Percentiles rank a stretch among this genome's conserved stretches.
Evolutionary conservation across 2,113 vertebrate genomes (phyloP).

Genomic region (Bothrops jararaca): DNA sequence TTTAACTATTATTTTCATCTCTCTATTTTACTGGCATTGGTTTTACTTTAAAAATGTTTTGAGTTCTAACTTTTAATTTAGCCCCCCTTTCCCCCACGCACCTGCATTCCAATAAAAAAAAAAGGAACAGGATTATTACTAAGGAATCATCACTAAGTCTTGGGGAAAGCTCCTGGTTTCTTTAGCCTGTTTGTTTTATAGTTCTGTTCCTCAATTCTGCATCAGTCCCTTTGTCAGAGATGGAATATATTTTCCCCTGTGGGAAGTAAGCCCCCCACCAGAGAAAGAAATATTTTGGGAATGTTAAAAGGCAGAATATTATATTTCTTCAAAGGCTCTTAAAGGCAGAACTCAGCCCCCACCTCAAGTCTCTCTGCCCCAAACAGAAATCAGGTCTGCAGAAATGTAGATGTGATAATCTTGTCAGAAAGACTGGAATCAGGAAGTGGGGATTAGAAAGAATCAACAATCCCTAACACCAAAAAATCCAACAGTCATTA

Average conservation of each 20-base stretch:
- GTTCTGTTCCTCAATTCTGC: background rate
- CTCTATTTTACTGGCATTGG: background rate
- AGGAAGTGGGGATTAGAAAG: no score
- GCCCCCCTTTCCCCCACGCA: rapidly evolving
- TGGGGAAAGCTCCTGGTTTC: background rate
- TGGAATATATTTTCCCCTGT: background rate
- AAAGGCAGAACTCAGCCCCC: no score
- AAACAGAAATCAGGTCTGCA: no score
- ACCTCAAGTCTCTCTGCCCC: no score
- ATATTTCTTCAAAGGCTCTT: no score
- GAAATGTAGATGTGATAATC: no score
- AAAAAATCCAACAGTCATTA: no score
- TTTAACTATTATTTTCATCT: background rate
- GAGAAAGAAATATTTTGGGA: no score
- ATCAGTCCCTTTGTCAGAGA: background rate
- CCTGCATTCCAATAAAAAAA: background rate
- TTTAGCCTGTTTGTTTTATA: background rate
- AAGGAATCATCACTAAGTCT: background rate
- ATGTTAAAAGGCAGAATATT: no score
- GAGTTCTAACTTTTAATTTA: background rate
- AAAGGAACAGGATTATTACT: background rate
- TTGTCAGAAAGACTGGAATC: no score
- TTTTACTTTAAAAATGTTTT: background rate
- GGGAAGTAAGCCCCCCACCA: no score
- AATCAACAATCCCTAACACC: no score